Evolutionary conservation across 2,888 invertebrate genomes (phyloP).

Genomic region (Folsomia candida): DNA sequence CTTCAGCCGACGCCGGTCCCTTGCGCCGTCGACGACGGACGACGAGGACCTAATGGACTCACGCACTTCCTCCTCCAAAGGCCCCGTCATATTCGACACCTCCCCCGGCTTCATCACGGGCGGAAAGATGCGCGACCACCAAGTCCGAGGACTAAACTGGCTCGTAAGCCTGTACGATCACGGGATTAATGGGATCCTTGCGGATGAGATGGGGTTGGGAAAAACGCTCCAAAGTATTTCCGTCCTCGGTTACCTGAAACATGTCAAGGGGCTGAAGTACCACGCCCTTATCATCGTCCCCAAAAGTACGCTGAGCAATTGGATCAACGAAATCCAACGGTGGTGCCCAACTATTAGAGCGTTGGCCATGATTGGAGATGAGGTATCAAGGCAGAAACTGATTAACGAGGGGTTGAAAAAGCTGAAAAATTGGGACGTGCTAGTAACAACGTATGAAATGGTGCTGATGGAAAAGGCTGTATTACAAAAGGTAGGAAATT

Average conservation of each 20-base stretch:
- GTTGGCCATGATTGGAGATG: slow-evolving; percentile 34
- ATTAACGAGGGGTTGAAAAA: slow-evolving; percentile 1
- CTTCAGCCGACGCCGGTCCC: not conserved
- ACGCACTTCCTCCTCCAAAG: not conserved
- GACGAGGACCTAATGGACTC: not conserved
- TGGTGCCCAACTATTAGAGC: slow-evolving; percentile 54
- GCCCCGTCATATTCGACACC: slow-evolving; percentile 8
- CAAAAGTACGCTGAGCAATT: slow-evolving; percentile 66
- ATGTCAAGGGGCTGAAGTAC: slow-evolving; percentile 54
- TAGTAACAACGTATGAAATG: slow-evolving; percentile 62
- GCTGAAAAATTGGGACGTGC: slow-evolving; percentile 40
- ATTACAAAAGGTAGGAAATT: slow-evolving; percentile 51
- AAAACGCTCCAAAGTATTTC: slow-evolving; percentile 67
- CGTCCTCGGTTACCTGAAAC: slow-evolving; percentile 51
- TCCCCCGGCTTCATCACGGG: slow-evolving; percentile 52
- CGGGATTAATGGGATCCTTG: slow-evolving; percentile 65
- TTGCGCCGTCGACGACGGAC: not conserved
- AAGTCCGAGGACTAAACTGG: slow-evolving; percentile 63
- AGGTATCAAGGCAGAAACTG: not conserved
- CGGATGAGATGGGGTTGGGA: slow-evolving; percentile 71
- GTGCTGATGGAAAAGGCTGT: slow-evolving; percentile 55
- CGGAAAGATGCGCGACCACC: slow-evolving; percentile 60
- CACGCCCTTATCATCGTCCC: slow-evolving; percentile 57
- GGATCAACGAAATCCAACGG: slow-evolving; percentile 64
- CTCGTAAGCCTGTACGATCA: slow-evolving; percentile 61